Evolutionary conservation across 64 coral and sea anemone species (phyloP), one percentile per base, ranked within the genome.

Genomic region (Acropora yongei): DNA sequence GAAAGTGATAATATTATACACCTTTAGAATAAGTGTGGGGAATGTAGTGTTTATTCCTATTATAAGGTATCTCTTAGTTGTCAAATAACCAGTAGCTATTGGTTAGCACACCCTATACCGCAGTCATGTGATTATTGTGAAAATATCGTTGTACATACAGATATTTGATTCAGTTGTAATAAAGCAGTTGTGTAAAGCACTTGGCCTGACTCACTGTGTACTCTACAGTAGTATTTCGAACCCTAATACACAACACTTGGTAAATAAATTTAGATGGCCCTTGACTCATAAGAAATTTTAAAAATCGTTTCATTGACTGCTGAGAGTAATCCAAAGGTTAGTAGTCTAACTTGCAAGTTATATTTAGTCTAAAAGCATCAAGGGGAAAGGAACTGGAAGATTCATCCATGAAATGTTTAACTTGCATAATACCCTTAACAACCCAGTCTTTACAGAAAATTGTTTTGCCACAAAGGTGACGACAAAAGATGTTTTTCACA

Each of bases 21-120:
- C 67, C 67, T 73, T 73, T 20, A 73, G 16, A 73, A 41, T 73
- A 73, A 73, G 69, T 73, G 69, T 73, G 18, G 69, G 69, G 69
- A 73, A 73, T 73, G 69, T 73, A 73, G 69, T 73, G 69, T 73
- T 73, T 14, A 14, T 63, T 63, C 8, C 58, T 63, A 63, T 14
- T 63, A 63, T 63, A 14, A 63, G 8, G 9, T 12, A 63, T 63
- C 0, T 14, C 58, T 63, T 63, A 63, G 58, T 12, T 63, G 58
- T 63, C 12, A 14, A 14, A 12, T 63, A 63, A 63, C 1, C 9
- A 13, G 12, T 63, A 12, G 12, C 14, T 12, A 63, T 63, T 63
- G 58, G 58, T 14, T 63, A 14, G 58, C 58, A 63, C 58, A 63
- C 58, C 58, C 12, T 63, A 63, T 6, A 12, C 58, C 1, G 58